These are phyloP conservation scores for Autographa gamma DNA, from an alignment of 2,888 invertebrate genomes.

Conservation along the genomic window DNA sequence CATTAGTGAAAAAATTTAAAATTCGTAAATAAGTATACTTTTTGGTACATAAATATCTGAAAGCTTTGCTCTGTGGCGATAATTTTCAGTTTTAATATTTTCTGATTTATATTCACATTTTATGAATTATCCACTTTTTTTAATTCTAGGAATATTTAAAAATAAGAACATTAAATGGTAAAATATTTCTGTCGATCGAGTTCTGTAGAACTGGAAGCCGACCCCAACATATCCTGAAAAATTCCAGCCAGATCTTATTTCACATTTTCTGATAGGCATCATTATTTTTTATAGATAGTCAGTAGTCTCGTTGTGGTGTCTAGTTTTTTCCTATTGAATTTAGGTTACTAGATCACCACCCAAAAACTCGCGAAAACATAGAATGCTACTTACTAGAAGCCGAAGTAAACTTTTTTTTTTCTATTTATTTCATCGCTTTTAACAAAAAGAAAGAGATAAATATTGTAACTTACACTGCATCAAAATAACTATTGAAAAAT, in stretches of 20 bases:
- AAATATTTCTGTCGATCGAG: no score
- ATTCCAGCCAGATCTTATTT: neutral
- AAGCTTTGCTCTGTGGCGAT: neutral
- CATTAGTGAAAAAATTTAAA: neutral
- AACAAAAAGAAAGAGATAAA: neutral
- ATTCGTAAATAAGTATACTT: no score
- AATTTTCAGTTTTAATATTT: neutral
- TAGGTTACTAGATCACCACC: slow-evolving; percentile 20
- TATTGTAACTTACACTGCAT: neutral
- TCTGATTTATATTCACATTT: neutral
- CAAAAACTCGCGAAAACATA: slow-evolving; percentile 19
- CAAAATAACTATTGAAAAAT: neutral
- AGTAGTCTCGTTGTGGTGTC: neutral
- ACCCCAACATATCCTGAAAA: no score
- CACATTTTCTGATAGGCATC: neutral
- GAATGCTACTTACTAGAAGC: neutral
- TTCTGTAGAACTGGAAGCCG: no score
- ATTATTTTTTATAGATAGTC: neutral
- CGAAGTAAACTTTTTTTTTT: neutral
- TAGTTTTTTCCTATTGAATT: neutral
- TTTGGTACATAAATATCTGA: no score
- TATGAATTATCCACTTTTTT: no score
- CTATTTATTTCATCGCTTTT: neutral
- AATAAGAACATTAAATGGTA: no score
- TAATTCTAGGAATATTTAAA: no score